Percentiles rank a stretch among this genome's conserved stretches.
Evolutionary conservation across 1,140 invertebrate genomes (phyloP).

Genomic region (Lithobius niger): DNA sequence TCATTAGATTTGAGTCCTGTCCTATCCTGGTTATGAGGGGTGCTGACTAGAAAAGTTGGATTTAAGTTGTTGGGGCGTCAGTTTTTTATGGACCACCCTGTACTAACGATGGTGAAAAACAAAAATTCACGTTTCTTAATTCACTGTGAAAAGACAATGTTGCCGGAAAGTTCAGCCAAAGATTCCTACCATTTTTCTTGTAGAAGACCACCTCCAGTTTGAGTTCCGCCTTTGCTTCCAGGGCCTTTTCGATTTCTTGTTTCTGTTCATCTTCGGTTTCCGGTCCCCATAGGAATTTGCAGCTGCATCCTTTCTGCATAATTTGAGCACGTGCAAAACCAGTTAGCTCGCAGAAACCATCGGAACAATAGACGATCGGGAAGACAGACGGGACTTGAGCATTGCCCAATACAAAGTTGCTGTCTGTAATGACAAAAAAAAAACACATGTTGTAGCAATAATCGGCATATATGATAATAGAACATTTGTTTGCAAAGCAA

Average conservation of each 20-base stretch:
- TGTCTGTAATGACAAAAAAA: constrained; percentile 56
- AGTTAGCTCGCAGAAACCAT: constrained; percentile 94
- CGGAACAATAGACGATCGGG: constrained; percentile 95
- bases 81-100: too few species aligned
- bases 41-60: too few species aligned
- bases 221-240: constrained; percentile 77
- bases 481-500: too few species aligned
- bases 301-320: constrained; percentile 92
- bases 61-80: too few species aligned
- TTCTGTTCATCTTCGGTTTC: constrained; percentile 82
- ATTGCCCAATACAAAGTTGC: constrained; percentile 95
- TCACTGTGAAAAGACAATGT: too few species aligned
- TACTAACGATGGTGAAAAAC: too few species aligned
- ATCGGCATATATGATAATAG: too few species aligned
- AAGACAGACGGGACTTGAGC: constrained; percentile 75
- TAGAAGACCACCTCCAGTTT: constrained; percentile 90
- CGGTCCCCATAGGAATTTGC: constrained; percentile 85
- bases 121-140: too few species aligned
- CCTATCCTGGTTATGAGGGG: too few species aligned
- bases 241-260: constrained; percentile 69
- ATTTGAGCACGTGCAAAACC: constrained; percentile 86
- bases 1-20: too few species aligned
- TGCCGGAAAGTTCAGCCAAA: too few species aligned
- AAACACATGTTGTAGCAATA: too few species aligned
- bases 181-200: constrained; percentile 83